These are phyloP conservation scores for Mylabris phalerata DNA, from an alignment of 1,140 invertebrate genomes.

Conservation along the genomic window DNA sequence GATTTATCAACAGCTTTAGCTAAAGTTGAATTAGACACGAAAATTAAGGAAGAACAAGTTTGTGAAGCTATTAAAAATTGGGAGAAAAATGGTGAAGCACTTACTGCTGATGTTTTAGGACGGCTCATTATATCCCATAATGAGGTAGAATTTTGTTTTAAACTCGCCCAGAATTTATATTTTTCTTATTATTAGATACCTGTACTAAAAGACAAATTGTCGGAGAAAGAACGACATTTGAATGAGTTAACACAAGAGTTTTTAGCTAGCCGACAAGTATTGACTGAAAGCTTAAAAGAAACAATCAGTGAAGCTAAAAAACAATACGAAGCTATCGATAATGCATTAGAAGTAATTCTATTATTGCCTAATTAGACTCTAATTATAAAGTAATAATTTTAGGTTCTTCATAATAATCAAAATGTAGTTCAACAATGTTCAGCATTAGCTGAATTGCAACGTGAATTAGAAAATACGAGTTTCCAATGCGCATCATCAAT, in stretches of 20 bases:
- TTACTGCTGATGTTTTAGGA: slow-evolving; percentile 34
- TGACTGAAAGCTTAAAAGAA: slow-evolving; percentile 42
- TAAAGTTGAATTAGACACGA: slow-evolving; percentile 38
- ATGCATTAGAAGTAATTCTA: slow-evolving; percentile 40
- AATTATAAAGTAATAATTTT: slow-evolving; percentile 12
- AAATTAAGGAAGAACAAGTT: slow-evolving; percentile 37
- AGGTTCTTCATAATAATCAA: slow-evolving; percentile 43
- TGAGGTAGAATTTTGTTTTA: slow-evolving; percentile 30
- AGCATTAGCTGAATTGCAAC: slow-evolving; percentile 40
- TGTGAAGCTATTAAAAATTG: slow-evolving; percentile 34
- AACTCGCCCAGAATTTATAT: background rate
- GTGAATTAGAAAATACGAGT: slow-evolving; percentile 43
- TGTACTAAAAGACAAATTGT: slow-evolving; percentile 35
- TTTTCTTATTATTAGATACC: slow-evolving; percentile 28
- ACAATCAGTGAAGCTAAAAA: slow-evolving; percentile 41
- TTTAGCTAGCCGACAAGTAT: slow-evolving; percentile 35
- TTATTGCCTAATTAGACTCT: background rate
- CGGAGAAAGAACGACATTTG: slow-evolving; percentile 40
- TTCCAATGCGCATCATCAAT: slow-evolving; percentile 41
- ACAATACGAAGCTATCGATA: slow-evolving; percentile 46
- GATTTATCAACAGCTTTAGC: slow-evolving; percentile 46
- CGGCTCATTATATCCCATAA: slow-evolving; percentile 36
- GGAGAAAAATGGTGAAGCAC: slow-evolving; percentile 37
- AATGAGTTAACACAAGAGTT: slow-evolving; percentile 40
- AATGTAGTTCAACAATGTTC: slow-evolving; percentile 42